Percentiles rank a stretch among this genome's conserved stretches.
Conservation (phyloP, 2,797 vertebrate species). For the Serranus cabrilla region DNA sequence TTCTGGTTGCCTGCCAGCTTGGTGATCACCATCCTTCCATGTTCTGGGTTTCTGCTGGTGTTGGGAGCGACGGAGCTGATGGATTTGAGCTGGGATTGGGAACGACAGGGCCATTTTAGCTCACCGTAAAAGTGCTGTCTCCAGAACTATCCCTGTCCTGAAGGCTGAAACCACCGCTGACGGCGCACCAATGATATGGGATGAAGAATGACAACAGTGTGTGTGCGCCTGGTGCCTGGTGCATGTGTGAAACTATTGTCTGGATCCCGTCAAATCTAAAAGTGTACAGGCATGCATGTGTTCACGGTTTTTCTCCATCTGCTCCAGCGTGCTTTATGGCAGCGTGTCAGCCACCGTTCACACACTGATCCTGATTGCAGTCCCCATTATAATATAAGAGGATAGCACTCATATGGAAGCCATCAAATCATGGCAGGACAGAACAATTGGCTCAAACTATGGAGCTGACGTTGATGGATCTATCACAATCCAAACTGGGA, state of each 20-base stretch:
- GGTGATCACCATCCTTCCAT: constrained; percentile 46
- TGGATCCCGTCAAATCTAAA: constrained; percentile 19
- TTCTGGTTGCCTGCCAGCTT: constrained; percentile 63
- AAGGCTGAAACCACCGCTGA: constrained; percentile 51
- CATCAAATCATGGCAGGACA: constrained; percentile 69
- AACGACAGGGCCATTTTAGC: constrained; percentile 66
- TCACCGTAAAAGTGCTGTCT: constrained; percentile 63
- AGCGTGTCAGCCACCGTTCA: constrained; percentile 67
- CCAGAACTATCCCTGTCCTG: constrained; percentile 46
- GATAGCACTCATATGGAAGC: constrained; percentile 77
- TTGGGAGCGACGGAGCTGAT: constrained; percentile 53
- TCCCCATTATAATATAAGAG: constrained; percentile 67
- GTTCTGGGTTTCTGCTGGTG: constrained; percentile 49
- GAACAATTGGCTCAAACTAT: constrained; percentile 69
- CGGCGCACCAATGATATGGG: constrained; percentile 25
- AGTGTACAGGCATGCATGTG: constrained; percentile 1
- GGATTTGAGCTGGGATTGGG: constrained; percentile 71
- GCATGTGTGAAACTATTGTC: constrained; percentile 26
- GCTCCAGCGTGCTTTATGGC: constrained; percentile 47
- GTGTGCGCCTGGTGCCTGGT: neutral
- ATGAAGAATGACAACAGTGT: constrained; percentile 52
- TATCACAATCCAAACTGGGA: constrained; percentile 60
- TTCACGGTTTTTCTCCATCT: constrained; percentile 31
- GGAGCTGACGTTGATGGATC: constrained; percentile 69
- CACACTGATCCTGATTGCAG: constrained; percentile 72